Evolutionary conservation across 2,797 vertebrate genomes (phyloP).

Genomic region (Mareca strepera): DNA sequence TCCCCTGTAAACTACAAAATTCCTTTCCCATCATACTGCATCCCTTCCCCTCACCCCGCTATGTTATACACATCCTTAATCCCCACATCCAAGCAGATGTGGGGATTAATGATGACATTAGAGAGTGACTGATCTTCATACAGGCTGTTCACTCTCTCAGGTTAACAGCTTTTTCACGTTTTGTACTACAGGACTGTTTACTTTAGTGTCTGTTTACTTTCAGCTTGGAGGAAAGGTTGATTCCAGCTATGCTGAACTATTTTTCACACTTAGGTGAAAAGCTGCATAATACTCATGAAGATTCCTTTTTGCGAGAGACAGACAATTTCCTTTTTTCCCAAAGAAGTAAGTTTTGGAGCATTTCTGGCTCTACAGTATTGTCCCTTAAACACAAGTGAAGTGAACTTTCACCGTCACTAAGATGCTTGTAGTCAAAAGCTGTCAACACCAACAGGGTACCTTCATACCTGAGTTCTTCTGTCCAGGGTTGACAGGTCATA

Average conservation of each 20-base stretch:
- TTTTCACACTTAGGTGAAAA: background rate
- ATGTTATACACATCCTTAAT: background rate
- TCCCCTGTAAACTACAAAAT: background rate
- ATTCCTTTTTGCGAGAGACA: background rate
- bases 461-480: background rate
- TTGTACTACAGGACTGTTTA: background rate
- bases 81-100: background rate
- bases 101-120: background rate
- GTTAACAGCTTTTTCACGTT: slow-evolving; percentile 16
- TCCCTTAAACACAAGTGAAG: background rate
- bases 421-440: background rate
- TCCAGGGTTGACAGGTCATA: background rate
- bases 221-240: background rate
- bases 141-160: background rate
- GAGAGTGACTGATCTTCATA: background rate
- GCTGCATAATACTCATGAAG: background rate
- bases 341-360: background rate
- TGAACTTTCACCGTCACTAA: background rate
- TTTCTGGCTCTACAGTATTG: background rate
- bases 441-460: background rate
- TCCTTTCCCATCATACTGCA: background rate
- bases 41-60: background rate
- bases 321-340: background rate
- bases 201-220: background rate
- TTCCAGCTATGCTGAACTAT: background rate